These are phyloP conservation scores for Lamproptera curius DNA, from an alignment of 2,888 invertebrate genomes.

Conservation along the genomic window DNA sequence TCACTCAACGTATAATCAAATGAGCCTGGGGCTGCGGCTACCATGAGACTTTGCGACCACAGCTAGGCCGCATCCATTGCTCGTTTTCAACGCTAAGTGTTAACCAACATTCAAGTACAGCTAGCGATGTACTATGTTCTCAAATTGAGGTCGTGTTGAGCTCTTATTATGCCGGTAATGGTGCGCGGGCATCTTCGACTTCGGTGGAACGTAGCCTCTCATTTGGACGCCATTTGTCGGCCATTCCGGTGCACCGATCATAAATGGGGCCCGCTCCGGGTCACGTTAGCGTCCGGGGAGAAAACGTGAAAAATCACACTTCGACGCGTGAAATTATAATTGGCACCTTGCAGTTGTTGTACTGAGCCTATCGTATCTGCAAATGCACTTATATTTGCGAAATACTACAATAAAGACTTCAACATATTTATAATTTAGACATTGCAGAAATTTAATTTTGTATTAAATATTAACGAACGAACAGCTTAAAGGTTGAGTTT, in stretches of 20 bases:
- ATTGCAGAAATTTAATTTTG: too few species aligned
- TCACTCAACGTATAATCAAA: conserved; percentile 78
- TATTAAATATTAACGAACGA: too few species aligned
- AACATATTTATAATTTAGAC: too few species aligned
- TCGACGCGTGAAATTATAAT: conserved; percentile 64
- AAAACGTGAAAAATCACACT: conserved; percentile 76
- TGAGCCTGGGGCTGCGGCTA: conserved; percentile 65
- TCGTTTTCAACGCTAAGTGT: conserved; percentile 3
- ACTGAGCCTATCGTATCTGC: not conserved
- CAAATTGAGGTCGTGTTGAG: conserved; percentile 20
- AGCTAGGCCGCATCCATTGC: conserved; percentile 35
- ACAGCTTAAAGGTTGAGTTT: too few species aligned
- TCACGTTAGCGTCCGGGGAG: conserved; percentile 72
- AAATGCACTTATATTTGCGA: too few species aligned
- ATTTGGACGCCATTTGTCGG: conserved; percentile 78
- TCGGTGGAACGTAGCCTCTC: conserved; percentile 74
- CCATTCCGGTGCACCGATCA: conserved; percentile 76
- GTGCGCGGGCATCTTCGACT: conserved; percentile 58
- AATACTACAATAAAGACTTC: too few species aligned
- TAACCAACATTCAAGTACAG: conserved; percentile 8
- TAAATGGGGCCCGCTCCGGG: conserved; percentile 74
- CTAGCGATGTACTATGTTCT: conserved; percentile 29
- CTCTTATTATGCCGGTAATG: conserved; percentile 52
- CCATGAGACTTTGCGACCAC: conserved; percentile 32
- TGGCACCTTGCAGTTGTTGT: conserved; percentile 25